Conservation (phyloP, 2,113 vertebrate species). For the Notechis scutatus region DNA sequence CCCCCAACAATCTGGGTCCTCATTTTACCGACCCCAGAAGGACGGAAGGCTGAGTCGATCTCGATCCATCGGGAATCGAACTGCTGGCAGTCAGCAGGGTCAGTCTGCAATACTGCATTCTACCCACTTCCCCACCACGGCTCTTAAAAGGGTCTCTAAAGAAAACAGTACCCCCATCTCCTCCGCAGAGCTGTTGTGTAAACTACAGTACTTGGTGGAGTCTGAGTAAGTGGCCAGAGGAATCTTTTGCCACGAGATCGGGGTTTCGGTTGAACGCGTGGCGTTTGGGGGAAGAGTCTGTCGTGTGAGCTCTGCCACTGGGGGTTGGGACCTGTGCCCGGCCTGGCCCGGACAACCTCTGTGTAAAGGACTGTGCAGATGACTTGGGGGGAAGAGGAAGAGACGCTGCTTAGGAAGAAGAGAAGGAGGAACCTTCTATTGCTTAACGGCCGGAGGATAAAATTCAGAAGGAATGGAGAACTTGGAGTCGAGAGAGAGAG, state of each 20-base stretch:
- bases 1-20: too few relatives aligned
- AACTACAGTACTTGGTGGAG: background rate
- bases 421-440: background rate
- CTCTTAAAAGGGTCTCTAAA: background rate
- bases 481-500: background rate
- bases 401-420: background rate
- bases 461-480: background rate
- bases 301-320: background rate
- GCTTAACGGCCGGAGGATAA: background rate
- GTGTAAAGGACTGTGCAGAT: background rate
- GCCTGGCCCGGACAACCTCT: background rate
- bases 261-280: background rate
- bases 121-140: background rate
- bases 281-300: background rate
- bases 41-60: too few relatives aligned
- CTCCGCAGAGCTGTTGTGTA: background rate
- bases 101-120: background rate
- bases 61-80: too few relatives aligned
- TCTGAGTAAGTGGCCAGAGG: background rate
- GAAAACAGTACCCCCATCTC: background rate
- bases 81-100: too few relatives aligned
- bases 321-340: background rate
- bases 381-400: too few relatives aligned
- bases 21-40: too few relatives aligned
- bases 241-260: background rate